Evolutionary conservation across 2,888 invertebrate genomes (phyloP).

Genomic region (Mayetiola destructor): DNA sequence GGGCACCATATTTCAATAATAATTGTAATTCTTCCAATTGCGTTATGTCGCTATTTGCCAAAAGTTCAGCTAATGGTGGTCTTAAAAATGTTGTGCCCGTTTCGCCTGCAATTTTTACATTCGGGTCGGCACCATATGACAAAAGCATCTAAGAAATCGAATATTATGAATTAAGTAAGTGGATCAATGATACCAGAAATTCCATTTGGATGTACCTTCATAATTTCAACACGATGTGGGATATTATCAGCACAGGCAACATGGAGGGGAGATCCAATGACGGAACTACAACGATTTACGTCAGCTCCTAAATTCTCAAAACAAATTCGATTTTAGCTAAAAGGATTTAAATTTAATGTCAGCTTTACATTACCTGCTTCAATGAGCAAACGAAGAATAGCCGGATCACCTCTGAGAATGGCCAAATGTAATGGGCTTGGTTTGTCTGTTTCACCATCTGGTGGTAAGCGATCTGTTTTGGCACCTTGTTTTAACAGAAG

Average conservation of each 20-base stretch:
- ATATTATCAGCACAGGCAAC: conserved; percentile 71
- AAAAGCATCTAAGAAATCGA: conserved; percentile 42
- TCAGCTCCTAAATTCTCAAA: conserved; percentile 55
- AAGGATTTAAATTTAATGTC: background rate
- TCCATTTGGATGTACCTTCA: conserved; percentile 31
- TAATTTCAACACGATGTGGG: conserved; percentile 48
- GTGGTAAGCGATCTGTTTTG: conserved; percentile 46
- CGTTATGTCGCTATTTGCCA: conserved; percentile 59
- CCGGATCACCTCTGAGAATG: conserved; percentile 64
- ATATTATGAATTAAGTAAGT: background rate
- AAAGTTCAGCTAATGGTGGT: conserved; percentile 69
- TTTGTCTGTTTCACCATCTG: conserved; percentile 43
- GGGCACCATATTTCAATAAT: conserved; percentile 61
- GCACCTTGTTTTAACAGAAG: conserved; percentile 73
- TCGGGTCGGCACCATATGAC: conserved; percentile 58
- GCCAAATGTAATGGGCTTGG: conserved; percentile 75
- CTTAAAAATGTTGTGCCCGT: conserved; percentile 51
- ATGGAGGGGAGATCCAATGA: conserved; percentile 68
- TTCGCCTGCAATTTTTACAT: conserved; percentile 57
- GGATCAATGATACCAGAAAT: background rate
- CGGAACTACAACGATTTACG: conserved; percentile 64
- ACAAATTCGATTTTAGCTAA: background rate
- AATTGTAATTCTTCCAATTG: conserved; percentile 49
- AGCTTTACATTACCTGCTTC: conserved; percentile 42
- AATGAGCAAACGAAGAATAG: conserved; percentile 54